Percentiles rank a stretch among this genome's conserved stretches.
These are phyloP conservation scores for Pelochelys cantorii DNA, from an alignment of 2,797 vertebrate species.

Conservation along the genomic window DNA sequence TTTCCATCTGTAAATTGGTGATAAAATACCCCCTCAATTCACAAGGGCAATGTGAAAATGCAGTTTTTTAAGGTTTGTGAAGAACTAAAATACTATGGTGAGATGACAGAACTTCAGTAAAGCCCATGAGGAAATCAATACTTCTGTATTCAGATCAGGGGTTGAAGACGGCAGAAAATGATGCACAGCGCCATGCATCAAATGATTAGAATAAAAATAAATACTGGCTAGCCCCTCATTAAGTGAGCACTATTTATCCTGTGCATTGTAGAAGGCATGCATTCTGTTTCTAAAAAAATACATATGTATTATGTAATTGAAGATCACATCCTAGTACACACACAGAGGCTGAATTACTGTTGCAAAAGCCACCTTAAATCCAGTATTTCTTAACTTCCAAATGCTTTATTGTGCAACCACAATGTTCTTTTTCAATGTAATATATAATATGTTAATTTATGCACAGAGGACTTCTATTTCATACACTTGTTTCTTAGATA, in stretches of 20 bases:
- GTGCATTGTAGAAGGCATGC: background rate
- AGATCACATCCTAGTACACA: constrained; percentile 30
- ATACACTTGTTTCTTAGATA: background rate
- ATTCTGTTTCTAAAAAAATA: background rate
- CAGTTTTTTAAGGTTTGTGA: constrained; percentile 18
- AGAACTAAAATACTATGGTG: background rate
- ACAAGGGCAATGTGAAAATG: background rate
- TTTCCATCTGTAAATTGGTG: background rate
- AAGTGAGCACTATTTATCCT: background rate
- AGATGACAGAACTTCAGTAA: constrained; percentile 9
- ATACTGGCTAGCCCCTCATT: background rate
- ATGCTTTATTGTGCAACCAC: background rate
- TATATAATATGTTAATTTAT: background rate
- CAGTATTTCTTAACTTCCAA: background rate
- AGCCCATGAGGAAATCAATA: constrained; percentile 26
- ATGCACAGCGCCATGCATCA: background rate
- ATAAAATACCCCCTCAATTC: background rate
- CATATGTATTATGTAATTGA: background rate
- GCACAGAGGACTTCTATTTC: background rate
- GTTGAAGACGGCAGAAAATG: constrained; percentile 15
- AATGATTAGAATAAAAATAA: constrained; percentile 38
- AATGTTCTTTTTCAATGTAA: background rate
- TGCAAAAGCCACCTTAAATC: background rate
- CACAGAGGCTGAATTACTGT: background rate
- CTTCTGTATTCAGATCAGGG: background rate